A percentile compares a stretch with the other conserved stretches of the same genome.
Conservation (phyloP, 2,888 invertebrate genomes). For the Cheilosia variabilis region DNA sequence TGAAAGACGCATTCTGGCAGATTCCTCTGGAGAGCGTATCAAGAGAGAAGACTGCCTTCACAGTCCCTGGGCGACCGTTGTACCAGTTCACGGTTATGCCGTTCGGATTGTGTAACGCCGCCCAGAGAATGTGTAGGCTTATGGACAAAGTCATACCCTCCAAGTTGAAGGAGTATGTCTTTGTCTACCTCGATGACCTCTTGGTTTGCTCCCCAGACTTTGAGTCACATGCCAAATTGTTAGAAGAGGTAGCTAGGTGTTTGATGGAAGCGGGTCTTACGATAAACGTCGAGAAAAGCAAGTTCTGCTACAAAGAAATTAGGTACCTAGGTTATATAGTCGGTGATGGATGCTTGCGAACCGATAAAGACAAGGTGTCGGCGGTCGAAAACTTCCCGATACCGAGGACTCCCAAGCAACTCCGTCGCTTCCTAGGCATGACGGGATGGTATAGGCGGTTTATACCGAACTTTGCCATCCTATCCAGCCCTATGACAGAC, state of each 20-base stretch:
- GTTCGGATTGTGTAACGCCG: too few relatives aligned
- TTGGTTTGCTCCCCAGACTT: background rate
- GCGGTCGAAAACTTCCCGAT: too few relatives aligned
- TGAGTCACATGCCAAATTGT: background rate
- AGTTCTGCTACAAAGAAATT: background rate
- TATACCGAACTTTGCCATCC: background rate
- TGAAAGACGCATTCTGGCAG: background rate
- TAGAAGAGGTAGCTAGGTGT: background rate
- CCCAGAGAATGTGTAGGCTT: too few relatives aligned
- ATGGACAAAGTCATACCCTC: background rate
- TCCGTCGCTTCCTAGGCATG: background rate
- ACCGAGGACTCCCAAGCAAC: background rate
- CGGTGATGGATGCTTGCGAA: conserved; percentile 1
- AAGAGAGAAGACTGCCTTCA: background rate
- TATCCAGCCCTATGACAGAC: background rate
- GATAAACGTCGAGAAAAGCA: conserved; percentile 3
- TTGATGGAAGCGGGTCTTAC: background rate
- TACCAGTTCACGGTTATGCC: too few relatives aligned
- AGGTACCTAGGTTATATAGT: background rate
- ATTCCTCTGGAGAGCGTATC: background rate
- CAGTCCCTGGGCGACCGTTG: too few relatives aligned
- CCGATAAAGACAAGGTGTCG: too few relatives aligned
- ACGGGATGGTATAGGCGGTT: background rate
- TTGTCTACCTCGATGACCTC: background rate
- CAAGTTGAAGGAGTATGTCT: background rate